Evolutionary conservation across 2,113 vertebrate species (phyloP), one percentile per base, ranked within the genome.

Genomic region (Dolichotis patagonum): DNA sequence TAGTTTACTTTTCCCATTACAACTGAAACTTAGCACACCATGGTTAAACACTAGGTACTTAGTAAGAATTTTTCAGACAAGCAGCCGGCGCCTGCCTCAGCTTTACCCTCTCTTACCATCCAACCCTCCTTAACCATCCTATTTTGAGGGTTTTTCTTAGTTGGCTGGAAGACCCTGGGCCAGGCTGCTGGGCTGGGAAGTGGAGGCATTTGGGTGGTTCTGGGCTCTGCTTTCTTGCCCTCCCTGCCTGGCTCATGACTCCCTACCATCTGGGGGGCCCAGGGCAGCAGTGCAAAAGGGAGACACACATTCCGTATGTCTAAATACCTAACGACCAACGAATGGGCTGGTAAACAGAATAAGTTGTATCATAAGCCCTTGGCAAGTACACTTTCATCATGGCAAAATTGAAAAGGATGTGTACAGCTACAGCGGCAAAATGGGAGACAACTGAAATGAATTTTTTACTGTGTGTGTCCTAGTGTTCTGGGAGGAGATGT

Each of bases 351-450:
- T 56, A 85, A 86, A 78, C 38, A 93, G 73, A 96, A 14, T 32
- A n/a, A n/a, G 35, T 88, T 86, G 85, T n/a, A 28, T 65, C 5
- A 17, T 11, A 2, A 1, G 75, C 26, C 41, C 35, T 89, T 73
- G 93, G 78, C 60, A 86, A 95, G 49, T 38, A 6, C 24, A 35
- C 52, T n/a, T 90, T 84, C 20, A 0, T 63, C n/a, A 80, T 38
- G 82, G 62, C 62, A 81, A 93, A 90, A 88, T 12, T 56, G 83
- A 49, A 78, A 87, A 90, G 54, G 22, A 19, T 22, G 22, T 26
- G 5, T 7, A 32, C 49, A 63, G 14, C 54, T 30, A 38, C 2
- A 1, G 28, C 2, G 20, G n/a, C 67, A 87, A 82, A 65, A 54
- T 6, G 4, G 8, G 52, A 38, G 63, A 65, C 43, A 84, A 26